Evolutionary conservation across 2,113 vertebrate genomes (phyloP).

Genomic region (Lamprotornis superbus): DNA sequence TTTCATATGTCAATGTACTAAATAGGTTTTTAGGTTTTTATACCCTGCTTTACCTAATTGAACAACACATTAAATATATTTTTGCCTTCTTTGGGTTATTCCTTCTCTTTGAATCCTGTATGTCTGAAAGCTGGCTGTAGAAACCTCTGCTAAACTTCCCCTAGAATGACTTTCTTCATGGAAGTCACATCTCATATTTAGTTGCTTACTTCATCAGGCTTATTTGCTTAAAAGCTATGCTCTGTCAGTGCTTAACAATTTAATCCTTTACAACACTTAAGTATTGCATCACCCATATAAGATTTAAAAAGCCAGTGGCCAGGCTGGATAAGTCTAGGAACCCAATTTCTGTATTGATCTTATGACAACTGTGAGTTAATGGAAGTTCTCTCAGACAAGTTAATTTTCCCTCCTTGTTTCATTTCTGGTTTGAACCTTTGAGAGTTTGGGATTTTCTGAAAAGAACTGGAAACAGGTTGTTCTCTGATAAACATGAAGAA

Average conservation of each 20-base stretch:
- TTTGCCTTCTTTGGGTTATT: neutral
- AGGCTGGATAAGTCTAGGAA: neutral
- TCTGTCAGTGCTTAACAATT: constrained; percentile 2
- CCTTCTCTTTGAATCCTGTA: neutral
- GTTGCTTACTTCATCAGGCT: constrained; percentile 17
- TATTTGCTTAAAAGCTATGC: neutral
- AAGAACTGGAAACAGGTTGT: neutral
- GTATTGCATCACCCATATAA: neutral
- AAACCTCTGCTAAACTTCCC: neutral
- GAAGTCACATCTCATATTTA: constrained; percentile 9
- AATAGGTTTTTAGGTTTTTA: neutral
- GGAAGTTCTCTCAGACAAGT: neutral
- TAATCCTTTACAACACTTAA: neutral
- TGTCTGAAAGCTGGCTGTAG: neutral
- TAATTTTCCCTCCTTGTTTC: neutral
- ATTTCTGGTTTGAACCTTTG: neutral
- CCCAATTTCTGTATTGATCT: neutral
- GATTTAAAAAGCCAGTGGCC: neutral
- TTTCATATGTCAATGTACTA: neutral
- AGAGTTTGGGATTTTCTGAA: neutral
- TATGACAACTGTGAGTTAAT: neutral
- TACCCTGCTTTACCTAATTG: neutral
- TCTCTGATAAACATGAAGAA: neutral
- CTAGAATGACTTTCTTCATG: neutral
- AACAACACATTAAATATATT: neutral